Conservation (phyloP, 2,797 vertebrate species). For the Coreius guichenoti region DNA sequence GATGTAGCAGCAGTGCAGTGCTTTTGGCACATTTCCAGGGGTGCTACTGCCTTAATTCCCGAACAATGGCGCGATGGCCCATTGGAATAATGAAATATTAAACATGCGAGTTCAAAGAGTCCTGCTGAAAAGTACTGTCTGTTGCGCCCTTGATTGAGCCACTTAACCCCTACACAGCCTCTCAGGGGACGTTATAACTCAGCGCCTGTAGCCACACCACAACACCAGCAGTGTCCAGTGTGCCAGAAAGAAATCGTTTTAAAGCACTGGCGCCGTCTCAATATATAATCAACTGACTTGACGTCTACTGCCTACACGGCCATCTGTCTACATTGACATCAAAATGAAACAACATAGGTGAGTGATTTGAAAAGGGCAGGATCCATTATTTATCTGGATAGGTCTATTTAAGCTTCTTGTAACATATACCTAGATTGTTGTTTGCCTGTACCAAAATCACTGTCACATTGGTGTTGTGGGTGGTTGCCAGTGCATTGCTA, state of each 20-base stretch:
- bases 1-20: constrained; percentile 7
- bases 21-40: constrained; percentile 1
- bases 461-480: background rate
- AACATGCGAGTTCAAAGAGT: constrained; percentile 5
- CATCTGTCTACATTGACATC: background rate
- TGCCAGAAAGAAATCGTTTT: background rate
- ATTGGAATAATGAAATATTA: constrained; percentile 18
- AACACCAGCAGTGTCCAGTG: constrained; percentile 4
- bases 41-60: constrained; percentile 7
- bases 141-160: constrained; percentile 6
- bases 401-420: background rate
- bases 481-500: background rate
- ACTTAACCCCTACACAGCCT: constrained; percentile 24
- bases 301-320: background rate
- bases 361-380: background rate
- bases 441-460: background rate
- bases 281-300: background rate
- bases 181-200: constrained; percentile 9
- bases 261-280: background rate
- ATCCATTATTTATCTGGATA: background rate
- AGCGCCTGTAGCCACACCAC: constrained; percentile 13
- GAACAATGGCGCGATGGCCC: background rate
- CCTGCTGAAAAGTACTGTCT: constrained; percentile 27
- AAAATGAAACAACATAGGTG: background rate
- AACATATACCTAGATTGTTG: background rate